Evolutionary conservation across 2,888 invertebrate genomes (phyloP).

Genomic region (Andrena trimmerana): DNA sequence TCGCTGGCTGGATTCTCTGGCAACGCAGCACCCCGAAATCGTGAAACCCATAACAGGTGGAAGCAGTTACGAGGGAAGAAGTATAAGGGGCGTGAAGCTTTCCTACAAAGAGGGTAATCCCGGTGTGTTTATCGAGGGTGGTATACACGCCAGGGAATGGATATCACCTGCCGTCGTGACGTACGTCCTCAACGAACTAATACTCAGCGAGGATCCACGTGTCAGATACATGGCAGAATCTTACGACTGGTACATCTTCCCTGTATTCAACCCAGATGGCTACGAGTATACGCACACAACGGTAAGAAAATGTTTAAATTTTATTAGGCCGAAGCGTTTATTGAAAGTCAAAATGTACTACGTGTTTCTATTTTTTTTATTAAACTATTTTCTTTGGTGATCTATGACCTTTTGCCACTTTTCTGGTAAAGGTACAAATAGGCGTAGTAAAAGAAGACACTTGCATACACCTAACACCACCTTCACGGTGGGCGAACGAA

Average conservation of each 20-base stretch:
- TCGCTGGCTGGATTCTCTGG: conserved; percentile 84
- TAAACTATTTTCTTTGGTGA: no score
- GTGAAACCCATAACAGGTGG: conserved; percentile 85
- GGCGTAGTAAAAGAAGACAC: no score
- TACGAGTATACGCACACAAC: conserved; percentile 89
- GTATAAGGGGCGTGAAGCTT: conserved; percentile 88
- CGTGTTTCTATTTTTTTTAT: no score
- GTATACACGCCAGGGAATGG: conserved; percentile 92
- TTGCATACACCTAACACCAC: no score
- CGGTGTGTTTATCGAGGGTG: conserved; percentile 88
- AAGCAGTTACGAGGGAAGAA: conserved; percentile 87
- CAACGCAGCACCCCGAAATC: conserved; percentile 84
- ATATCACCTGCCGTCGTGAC: conserved; percentile 89
- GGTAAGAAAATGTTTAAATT: conserved; percentile 76
- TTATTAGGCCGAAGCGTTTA: background rate
- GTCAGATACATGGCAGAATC: conserved; percentile 86
- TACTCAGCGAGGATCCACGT: conserved; percentile 86
- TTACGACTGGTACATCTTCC: conserved; percentile 91
- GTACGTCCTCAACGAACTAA: conserved; percentile 88
- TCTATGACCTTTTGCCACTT: no score
- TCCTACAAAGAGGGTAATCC: conserved; percentile 85
- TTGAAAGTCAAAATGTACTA: no score
- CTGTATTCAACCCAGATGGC: conserved; percentile 92
- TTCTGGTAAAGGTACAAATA: no score
- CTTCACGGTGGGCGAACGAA: no score